Conservation (phyloP, 1,140 invertebrate species). For the Brachionus rubens region DNA sequence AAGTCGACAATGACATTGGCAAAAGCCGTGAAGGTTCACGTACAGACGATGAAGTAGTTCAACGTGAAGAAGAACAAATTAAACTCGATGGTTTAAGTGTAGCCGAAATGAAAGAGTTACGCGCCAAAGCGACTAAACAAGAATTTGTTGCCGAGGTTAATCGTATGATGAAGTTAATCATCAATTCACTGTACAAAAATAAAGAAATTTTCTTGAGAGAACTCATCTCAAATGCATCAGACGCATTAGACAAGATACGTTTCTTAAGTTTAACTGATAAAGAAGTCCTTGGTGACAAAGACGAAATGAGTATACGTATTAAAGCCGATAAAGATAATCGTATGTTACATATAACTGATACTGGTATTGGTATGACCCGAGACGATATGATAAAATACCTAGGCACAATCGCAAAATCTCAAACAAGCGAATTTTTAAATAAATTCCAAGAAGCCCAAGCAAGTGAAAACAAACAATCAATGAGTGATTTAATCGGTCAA, state of each 20-base stretch:
- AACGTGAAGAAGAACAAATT: slow-evolving; percentile 90
- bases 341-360: slow-evolving; percentile 88
- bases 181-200: slow-evolving; percentile 94
- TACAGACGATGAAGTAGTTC: slow-evolving; percentile 66
- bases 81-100: slow-evolving; percentile 91
- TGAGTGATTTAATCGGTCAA: slow-evolving; percentile 65
- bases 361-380: slow-evolving; percentile 96
- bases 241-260: slow-evolving; percentile 64
- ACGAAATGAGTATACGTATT: slow-evolving; percentile 46
- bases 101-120: slow-evolving; percentile 80
- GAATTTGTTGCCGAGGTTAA: slow-evolving; percentile 91
- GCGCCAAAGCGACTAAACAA: slow-evolving; percentile 86
- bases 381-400: slow-evolving; percentile 89
- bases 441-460: slow-evolving; percentile 68
- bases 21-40: slow-evolving; percentile 74
- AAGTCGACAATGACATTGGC: slow-evolving; percentile 72
- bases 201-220: slow-evolving; percentile 98
- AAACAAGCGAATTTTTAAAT: slow-evolving; percentile 92
- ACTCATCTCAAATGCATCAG: slow-evolving; percentile 80
- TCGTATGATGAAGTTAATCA: slow-evolving; percentile 99
- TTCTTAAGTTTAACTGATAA: slow-evolving; percentile 70
- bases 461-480: slow-evolving; percentile 27
- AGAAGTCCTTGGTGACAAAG: slow-evolving; percentile 12
- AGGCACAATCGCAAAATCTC: slow-evolving; percentile 98
- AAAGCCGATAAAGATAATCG: slow-evolving; percentile 88